These are phyloP conservation scores for Oscheius myriophilus DNA, from an alignment of 2,888 invertebrate species.

Conservation along the genomic window DNA sequence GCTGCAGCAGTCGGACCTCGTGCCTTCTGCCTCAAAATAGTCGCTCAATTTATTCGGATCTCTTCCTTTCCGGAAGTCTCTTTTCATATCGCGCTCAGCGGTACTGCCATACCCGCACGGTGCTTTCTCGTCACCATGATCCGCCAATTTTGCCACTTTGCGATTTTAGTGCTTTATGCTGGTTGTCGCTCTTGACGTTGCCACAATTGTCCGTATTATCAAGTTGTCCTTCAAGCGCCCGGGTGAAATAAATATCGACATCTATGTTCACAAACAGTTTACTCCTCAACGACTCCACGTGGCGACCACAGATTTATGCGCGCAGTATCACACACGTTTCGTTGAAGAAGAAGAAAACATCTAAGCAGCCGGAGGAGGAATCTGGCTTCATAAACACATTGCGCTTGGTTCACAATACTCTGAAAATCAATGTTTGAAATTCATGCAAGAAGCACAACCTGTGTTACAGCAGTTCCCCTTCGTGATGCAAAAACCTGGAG, in stretches of 20 bases:
- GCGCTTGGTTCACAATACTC: constrained; percentile 15
- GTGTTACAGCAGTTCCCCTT: constrained; percentile 21
- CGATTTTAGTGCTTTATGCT: not conserved
- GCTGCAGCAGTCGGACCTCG: constrained; percentile 63
- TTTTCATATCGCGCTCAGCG: constrained; percentile 29
- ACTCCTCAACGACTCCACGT: not conserved
- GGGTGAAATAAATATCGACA: constrained; percentile 23
- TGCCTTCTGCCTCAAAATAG: constrained; percentile 33
- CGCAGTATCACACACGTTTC: no score
- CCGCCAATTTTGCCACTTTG: constrained; percentile 24
- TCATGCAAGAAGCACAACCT: not conserved
- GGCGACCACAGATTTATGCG: constrained; percentile 3
- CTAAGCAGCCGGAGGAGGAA: not conserved
- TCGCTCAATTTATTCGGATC: constrained; percentile 1
- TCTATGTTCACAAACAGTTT: constrained; percentile 3
- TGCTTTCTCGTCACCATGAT: constrained; percentile 27
- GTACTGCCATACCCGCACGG: constrained; percentile 19
- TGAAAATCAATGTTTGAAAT: not conserved
- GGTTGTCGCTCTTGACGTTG: not conserved
- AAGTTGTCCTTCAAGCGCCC: constrained; percentile 21
- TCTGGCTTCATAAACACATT: constrained; percentile 16
- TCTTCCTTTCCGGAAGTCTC: constrained; percentile 1
- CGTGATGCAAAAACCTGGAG: constrained; percentile 12
- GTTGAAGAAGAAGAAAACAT: constrained; percentile 3
- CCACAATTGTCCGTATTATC: constrained; percentile 17